Evolutionary conservation across 2,113 vertebrate genomes (phyloP).

Genomic region (Python bivittatus): DNA sequence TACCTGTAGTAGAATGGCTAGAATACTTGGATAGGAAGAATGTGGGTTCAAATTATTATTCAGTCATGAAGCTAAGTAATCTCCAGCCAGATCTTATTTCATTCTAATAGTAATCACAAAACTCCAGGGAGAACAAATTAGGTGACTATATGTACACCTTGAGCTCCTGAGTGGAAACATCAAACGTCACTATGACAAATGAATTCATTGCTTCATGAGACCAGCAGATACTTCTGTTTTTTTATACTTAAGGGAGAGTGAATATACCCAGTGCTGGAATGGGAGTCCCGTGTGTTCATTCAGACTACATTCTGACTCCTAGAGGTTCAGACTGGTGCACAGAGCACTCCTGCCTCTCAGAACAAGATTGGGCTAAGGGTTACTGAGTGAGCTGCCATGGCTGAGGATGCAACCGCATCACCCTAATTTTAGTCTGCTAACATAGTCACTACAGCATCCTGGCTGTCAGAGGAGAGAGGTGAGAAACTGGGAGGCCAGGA

Average conservation of each 20-base stretch:
- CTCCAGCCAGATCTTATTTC: conserved; percentile 4
- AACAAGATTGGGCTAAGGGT: too few relatives aligned
- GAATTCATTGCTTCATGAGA: not conserved
- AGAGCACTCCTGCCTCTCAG: too few relatives aligned
- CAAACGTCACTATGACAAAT: not conserved
- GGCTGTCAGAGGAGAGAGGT: too few relatives aligned
- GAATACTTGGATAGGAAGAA: not conserved
- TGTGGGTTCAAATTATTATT: not conserved
- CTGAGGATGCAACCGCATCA: too few relatives aligned
- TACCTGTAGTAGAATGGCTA: not conserved
- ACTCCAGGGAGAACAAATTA: not conserved
- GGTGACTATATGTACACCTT: not conserved
- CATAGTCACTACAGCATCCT: too few relatives aligned
- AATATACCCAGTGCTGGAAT: not conserved
- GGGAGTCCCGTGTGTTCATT: not conserved
- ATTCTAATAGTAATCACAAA: not conserved
- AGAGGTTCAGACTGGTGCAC: too few relatives aligned
- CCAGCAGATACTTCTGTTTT: not conserved
- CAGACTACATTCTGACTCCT: too few relatives aligned
- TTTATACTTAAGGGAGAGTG: not conserved
- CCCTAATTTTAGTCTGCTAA: too few relatives aligned
- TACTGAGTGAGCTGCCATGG: too few relatives aligned
- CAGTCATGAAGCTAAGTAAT: not conserved
- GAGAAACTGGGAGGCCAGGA: not conserved
- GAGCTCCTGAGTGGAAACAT: not conserved